These are phyloP conservation scores for Mimachlamys varia DNA, from an alignment of 2,888 invertebrate genomes.

Conservation along the genomic window DNA sequence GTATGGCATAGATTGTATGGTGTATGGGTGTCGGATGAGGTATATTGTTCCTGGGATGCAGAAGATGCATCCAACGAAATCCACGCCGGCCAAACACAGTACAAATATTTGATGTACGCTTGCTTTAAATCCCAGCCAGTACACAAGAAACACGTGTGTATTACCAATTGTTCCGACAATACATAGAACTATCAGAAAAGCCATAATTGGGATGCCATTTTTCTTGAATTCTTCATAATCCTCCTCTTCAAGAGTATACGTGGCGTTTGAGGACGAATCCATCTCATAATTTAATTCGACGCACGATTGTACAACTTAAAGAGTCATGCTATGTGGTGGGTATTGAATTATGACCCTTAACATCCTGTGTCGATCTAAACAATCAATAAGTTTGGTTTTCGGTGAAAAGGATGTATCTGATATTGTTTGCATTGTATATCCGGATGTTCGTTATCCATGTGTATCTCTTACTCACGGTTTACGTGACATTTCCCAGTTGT, in stretches of 20 bases:
- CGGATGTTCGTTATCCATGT: too few relatives aligned
- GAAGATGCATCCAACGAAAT: not conserved
- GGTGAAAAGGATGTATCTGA: too few relatives aligned
- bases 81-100: not conserved
- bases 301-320: too few relatives aligned
- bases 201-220: not conserved
- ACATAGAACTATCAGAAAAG: not conserved
- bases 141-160: not conserved
- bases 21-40: not conserved
- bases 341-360: too few relatives aligned
- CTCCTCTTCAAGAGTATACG: not conserved
- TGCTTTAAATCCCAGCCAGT: not conserved
- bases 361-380: too few relatives aligned
- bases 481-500: too few relatives aligned
- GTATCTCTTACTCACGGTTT: too few relatives aligned
- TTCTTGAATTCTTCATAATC: not conserved
- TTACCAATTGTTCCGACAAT: not conserved
- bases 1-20: not conserved
- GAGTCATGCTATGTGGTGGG: too few relatives aligned
- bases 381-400: too few relatives aligned
- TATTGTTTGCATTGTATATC: too few relatives aligned
- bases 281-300: not conserved
- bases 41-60: not conserved
- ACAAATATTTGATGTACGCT: not conserved
- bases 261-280: not conserved